Percentiles rank a stretch among this genome's conserved stretches.
phyloP scores from a whole-genome alignment of 2,113 vertebrate genomes.

The Eleginops maclovinus region DNA sequence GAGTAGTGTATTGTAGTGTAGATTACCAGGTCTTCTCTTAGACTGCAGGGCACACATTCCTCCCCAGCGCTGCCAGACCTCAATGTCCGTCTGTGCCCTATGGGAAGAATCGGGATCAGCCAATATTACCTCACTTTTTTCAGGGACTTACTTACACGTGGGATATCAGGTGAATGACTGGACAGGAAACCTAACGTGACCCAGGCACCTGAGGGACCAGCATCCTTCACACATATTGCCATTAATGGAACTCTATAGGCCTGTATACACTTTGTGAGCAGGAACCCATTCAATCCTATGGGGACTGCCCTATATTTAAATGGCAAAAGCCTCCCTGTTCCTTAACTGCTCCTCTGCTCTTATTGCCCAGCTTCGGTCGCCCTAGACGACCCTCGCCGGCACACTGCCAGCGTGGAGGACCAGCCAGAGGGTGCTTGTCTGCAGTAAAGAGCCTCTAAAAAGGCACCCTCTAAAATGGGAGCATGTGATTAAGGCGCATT shows the following conservation, averaged over 20 bases:
- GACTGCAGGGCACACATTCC: slow-evolving; percentile 44
- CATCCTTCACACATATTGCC: not conserved
- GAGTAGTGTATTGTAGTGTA: slow-evolving; percentile 30
- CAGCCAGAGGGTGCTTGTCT: slow-evolving; percentile 35
- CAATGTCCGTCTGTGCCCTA: no score
- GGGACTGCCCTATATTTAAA: slow-evolving; percentile 19
- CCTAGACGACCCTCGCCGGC: slow-evolving; percentile 20
- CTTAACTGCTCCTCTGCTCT: slow-evolving; percentile 8
- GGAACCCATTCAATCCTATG: slow-evolving; percentile 6
- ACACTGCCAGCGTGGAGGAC: slow-evolving; percentile 27
- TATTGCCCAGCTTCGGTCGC: slow-evolving; percentile 21
- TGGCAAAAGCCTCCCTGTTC: slow-evolving; percentile 8
- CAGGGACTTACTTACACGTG: no score
- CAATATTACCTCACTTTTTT: no score
- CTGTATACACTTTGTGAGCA: slow-evolving; percentile 15
- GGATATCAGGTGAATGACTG: no score
- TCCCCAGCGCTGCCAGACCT: slow-evolving; percentile 47
- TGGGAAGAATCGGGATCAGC: no score
- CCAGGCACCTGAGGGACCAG: no score
- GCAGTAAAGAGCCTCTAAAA: slow-evolving; percentile 21
- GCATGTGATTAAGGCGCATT: not conserved
- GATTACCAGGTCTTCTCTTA: slow-evolving; percentile 36
- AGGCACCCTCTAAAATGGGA: slow-evolving; percentile 8
- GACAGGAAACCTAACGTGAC: no score
- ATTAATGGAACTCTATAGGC: not conserved